Evolutionary conservation across 2,113 vertebrate species (phyloP), one percentile per base, ranked within the genome.

Genomic region (Emydura subglobosa): DNA sequence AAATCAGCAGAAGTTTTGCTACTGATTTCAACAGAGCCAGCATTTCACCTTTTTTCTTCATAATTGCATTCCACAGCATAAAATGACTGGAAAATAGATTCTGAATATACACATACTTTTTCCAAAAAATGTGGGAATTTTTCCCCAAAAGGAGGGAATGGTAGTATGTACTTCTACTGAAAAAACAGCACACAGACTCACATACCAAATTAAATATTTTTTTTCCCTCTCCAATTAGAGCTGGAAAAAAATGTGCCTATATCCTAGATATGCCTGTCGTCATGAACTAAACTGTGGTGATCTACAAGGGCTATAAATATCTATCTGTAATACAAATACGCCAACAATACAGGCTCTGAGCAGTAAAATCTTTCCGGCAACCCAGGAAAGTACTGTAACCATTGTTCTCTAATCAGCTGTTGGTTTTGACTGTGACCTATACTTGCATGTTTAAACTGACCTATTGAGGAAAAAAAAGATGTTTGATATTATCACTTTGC

Each of bases 381-480:
- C 42, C 53, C 11, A 82, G 65, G 29, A 27, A 88, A 74, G 79
- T 17, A 17, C 47, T 76, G 31, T 50, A n/a, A 57, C 65, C 74
- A 27, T 51, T 29, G 81, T 55, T 83, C 51, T 85, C 53, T 68
- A 50, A 49, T 51, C 31, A 55, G 91, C 29, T 51, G 72, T 79
- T 81, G 79, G 39, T 22, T 72, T 6, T 54, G 53, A 94, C 10
- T 80, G 19, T 57, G 42, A 50, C n/a, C 47, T 10, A 79, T 76
- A 55, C 29, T 49, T 79, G 34, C 79, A 86, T 65, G 54, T 42
- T 86, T 89, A 29, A 82, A 91, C 24, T 87, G 72, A 83, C 87
- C 83, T 61, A 92, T 25, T 85, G 89, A 86, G 25, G 11, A 57
- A 57, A 57, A 57, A 87, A 83, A 81, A 93, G 88, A 92, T 72